Percentiles rank a stretch among this genome's conserved stretches.
Conservation (phyloP, 2,888 invertebrate species). For the Didymodactylos carnosus region DNA sequence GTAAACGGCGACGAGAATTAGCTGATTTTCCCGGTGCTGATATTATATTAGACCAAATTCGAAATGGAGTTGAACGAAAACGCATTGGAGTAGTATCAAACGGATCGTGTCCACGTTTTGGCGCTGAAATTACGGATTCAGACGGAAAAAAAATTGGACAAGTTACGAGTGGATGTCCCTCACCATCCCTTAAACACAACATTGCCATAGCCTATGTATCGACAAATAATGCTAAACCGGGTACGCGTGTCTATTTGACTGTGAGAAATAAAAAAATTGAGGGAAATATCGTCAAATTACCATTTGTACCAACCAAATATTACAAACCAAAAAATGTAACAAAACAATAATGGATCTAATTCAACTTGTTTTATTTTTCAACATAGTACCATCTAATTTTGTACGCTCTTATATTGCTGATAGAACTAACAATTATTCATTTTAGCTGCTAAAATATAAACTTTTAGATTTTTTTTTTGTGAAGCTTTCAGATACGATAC, state of each 20-base stretch:
- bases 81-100: slow-evolving; percentile 60
- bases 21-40: slow-evolving; percentile 71
- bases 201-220: slow-evolving; percentile 82
- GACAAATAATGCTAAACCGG: slow-evolving; percentile 46
- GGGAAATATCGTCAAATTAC: slow-evolving; percentile 69
- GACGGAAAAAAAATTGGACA: slow-evolving; percentile 56
- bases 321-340: no score
- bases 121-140: slow-evolving; percentile 16
- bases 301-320: slow-evolving; percentile 72
- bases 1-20: slow-evolving; percentile 47
- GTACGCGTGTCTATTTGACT: slow-evolving; percentile 51
- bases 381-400: no score
- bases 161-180: slow-evolving; percentile 85
- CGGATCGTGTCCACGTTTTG: slow-evolving; percentile 62
- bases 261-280: slow-evolving; percentile 56
- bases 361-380: no score
- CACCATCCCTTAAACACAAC: slow-evolving; percentile 61
- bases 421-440: no score
- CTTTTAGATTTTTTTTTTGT: no score
- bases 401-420: no score
- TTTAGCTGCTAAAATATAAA: no score
- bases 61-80: slow-evolving; percentile 40
- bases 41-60: slow-evolving; percentile 55
- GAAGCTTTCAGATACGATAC: no score
- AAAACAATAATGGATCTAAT: no score